Conservation (phyloP, 2,113 vertebrate genomes). For the Limanda limanda region DNA sequence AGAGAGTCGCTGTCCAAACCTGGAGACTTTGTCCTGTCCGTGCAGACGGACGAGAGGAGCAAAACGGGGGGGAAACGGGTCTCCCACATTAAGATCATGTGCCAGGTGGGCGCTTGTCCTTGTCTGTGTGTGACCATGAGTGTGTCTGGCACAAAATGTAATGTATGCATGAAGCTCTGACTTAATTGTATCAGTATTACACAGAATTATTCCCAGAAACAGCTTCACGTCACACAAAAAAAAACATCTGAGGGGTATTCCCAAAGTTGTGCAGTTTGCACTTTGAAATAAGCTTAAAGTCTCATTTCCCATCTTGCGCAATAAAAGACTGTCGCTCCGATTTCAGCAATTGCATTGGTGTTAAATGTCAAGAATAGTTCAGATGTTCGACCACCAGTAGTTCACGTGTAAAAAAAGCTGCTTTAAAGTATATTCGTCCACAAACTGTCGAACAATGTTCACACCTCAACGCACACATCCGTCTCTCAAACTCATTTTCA, state of each 20-base stretch:
- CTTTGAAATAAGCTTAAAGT: conserved; percentile 36
- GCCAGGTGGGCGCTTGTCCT: conserved; percentile 84
- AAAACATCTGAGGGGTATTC: conserved; percentile 41
- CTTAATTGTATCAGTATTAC: background rate
- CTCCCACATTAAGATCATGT: conserved; percentile 95
- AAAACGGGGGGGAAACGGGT: conserved; percentile 82
- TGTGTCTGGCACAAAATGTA: background rate
- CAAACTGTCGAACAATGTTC: background rate
- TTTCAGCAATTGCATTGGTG: conserved; percentile 1
- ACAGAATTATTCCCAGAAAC: conserved; percentile 1
- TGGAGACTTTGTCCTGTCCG: conserved; percentile 94
- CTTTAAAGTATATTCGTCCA: background rate
- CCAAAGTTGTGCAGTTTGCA: conserved; percentile 44
- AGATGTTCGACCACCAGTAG: background rate
- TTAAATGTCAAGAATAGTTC: background rate
- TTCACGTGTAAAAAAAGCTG: background rate
- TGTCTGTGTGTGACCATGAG: conserved; percentile 1
- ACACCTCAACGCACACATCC: background rate
- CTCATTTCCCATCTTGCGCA: conserved; percentile 55
- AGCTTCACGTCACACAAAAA: conserved; percentile 10
- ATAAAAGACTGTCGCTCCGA: conserved; percentile 30
- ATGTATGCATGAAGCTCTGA: background rate
- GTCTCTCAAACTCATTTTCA: conserved; percentile 34
- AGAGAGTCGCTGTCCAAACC: conserved; percentile 97
- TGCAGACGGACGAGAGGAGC: conserved; percentile 86